A percentile compares a stretch with the other conserved stretches of the same genome.
Conservation (phyloP, 2,888 invertebrate species). For the Nomada fabriciana region DNA sequence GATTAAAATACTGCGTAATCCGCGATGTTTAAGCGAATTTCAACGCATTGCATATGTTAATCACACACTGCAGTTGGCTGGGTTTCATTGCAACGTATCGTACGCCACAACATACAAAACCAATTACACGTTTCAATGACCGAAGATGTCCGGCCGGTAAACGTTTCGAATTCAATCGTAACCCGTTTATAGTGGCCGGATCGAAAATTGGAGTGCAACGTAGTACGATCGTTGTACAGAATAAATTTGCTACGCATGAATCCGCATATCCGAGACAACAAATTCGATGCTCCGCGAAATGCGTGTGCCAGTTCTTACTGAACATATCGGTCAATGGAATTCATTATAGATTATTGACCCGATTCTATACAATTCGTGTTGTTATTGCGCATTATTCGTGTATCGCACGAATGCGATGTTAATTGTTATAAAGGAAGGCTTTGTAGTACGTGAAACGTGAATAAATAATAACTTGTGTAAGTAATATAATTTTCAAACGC, state of each 20-base stretch:
- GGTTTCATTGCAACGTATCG: conserved; percentile 32
- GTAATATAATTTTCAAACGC: no score
- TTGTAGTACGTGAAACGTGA: no score
- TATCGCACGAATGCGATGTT: no score
- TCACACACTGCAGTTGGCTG: conserved; percentile 33
- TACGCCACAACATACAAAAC: conserved; percentile 53
- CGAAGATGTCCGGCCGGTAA: conserved; percentile 50
- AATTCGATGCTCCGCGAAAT: neutral
- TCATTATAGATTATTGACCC: no score
- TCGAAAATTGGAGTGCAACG: conserved; percentile 52
- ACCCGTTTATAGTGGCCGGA: conserved; percentile 51
- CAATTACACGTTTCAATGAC: conserved; percentile 58
- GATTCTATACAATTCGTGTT: no score
- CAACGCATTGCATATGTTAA: conserved; percentile 54
- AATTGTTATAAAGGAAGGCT: no score
- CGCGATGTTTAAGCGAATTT: conserved; percentile 49
- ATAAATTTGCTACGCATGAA: conserved; percentile 39
- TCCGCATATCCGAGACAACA: conserved; percentile 18
- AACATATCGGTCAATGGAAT: neutral
- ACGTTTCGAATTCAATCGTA: conserved; percentile 57
- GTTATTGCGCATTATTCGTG: no score
- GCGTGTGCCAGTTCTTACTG: neutral
- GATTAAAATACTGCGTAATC: conserved; percentile 40
- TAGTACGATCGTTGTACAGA: conserved; percentile 43
- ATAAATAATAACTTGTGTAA: no score